phyloP scores from a whole-genome alignment of 2,888 invertebrate species.

The Sialis lutaria region DNA sequence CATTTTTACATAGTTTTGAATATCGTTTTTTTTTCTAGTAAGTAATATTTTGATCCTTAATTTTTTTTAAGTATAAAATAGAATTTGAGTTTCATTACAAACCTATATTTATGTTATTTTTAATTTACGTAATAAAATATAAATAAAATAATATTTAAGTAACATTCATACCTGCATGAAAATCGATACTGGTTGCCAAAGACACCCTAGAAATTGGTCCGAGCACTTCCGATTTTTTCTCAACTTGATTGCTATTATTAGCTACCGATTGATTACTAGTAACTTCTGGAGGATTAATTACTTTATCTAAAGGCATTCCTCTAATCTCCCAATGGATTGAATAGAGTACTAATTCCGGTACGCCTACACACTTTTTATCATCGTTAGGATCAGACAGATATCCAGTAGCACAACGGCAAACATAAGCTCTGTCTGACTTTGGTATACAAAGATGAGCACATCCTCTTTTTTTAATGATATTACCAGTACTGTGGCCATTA shows the following conservation, averaged over 20 bases:
- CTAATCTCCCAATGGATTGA: constrained; percentile 62
- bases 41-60: too few relatives aligned
- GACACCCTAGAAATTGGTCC: constrained; percentile 58
- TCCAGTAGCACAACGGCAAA: constrained; percentile 64
- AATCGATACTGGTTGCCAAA: constrained; percentile 60
- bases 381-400: constrained; percentile 34
- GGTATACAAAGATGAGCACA: constrained; percentile 66
- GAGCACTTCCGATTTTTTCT: constrained; percentile 30
- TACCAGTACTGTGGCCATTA: constrained; percentile 37
- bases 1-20: too few relatives aligned
- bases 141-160: too few relatives aligned
- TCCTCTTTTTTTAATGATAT: constrained; percentile 28
- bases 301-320: constrained; percentile 33
- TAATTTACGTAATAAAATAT: neutral
- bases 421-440: constrained; percentile 30
- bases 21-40: too few relatives aligned
- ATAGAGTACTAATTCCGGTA: constrained; percentile 56
- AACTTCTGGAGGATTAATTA: too few relatives aligned
- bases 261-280: too few relatives aligned
- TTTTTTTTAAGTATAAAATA: too few relatives aligned
- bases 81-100: too few relatives aligned
- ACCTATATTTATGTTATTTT: too few relatives aligned
- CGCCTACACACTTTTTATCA: constrained; percentile 34
- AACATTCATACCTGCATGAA: constrained; percentile 33
- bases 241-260: constrained; percentile 11